phyloP scores from a whole-genome alignment of 1,140 invertebrate species.

The Subanguina moxae region DNA sequence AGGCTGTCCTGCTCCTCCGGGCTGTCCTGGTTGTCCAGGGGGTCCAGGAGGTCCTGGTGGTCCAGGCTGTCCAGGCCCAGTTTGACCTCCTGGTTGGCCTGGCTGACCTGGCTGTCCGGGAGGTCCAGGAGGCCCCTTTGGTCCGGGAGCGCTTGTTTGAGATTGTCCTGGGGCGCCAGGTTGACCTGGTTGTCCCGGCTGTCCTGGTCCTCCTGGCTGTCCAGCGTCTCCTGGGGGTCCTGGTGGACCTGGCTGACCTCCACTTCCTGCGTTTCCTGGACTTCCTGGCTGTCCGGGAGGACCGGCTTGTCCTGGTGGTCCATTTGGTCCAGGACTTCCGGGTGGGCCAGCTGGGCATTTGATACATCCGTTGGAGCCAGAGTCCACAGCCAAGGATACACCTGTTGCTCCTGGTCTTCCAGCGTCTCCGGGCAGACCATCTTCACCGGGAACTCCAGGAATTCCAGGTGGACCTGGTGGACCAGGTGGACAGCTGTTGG shows the following conservation, averaged over 20 bases:
- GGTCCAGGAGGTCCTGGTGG: not conserved
- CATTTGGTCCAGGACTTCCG: constrained; percentile 1
- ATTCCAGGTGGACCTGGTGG: constrained; percentile 23
- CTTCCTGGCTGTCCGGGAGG: not conserved
- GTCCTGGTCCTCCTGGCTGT: not conserved
- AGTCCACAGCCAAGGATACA: not conserved
- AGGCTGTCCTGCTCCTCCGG: not conserved
- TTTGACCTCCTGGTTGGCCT: constrained; percentile 7
- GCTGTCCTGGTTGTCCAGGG: not conserved
- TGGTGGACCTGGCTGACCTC: constrained; percentile 1
- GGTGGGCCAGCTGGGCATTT: constrained; percentile 6
- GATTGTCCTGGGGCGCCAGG: constrained; percentile 12
- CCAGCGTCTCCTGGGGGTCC: constrained; percentile 3
- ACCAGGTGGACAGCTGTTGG: constrained; percentile 36
- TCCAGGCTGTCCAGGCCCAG: not conserved
- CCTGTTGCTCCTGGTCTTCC: constrained; percentile 16
- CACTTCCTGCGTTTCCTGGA: constrained; percentile 9
- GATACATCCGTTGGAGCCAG: not conserved
- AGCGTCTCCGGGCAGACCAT: constrained; percentile 29
- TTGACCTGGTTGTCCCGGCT: constrained; percentile 8
- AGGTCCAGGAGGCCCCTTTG: not conserved
- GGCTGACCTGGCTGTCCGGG: constrained; percentile 16
- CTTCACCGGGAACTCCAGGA: constrained; percentile 27
- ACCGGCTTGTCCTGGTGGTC: constrained; percentile 10
- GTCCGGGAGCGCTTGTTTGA: not conserved